These are phyloP conservation scores for Drosophila punjabiensis DNA, from an alignment of 1,140 invertebrate genomes.

Conservation along the genomic window DNA sequence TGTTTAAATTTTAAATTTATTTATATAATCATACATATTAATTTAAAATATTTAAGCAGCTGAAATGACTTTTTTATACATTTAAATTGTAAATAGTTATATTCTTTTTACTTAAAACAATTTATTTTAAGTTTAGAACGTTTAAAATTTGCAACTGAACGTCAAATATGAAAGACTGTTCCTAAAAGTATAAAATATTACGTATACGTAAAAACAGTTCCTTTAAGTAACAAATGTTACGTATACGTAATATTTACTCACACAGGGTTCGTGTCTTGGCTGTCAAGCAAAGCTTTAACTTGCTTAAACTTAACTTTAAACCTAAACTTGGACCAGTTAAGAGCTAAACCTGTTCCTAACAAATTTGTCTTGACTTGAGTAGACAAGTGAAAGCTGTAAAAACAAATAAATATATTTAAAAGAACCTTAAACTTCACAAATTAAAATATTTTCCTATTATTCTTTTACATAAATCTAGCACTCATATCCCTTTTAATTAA, in stretches of 20 bases:
- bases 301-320: background rate
- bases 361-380: background rate
- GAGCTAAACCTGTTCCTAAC: background rate
- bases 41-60: too few relatives aligned
- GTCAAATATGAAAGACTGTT: background rate
- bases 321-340: background rate
- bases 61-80: too few relatives aligned
- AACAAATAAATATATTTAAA: background rate
- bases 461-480: background rate
- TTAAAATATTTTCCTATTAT: background rate
- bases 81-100: background rate
- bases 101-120: background rate
- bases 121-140: too few relatives aligned
- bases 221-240: conserved; percentile 12
- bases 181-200: conserved; percentile 9
- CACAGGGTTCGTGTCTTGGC: conserved; percentile 5
- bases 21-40: too few relatives aligned
- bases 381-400: background rate
- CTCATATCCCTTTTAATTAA: rapidly evolving
- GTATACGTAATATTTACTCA: conserved; percentile 25
- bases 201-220: background rate
- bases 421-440: too few relatives aligned
- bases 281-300: conserved; percentile 4
- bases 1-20: too few relatives aligned
- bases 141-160: background rate